Percentiles rank a stretch among this genome's conserved stretches.
These are phyloP conservation scores for Venusia cambrica DNA, from an alignment of 2,888 invertebrate genomes.

Conservation along the genomic window DNA sequence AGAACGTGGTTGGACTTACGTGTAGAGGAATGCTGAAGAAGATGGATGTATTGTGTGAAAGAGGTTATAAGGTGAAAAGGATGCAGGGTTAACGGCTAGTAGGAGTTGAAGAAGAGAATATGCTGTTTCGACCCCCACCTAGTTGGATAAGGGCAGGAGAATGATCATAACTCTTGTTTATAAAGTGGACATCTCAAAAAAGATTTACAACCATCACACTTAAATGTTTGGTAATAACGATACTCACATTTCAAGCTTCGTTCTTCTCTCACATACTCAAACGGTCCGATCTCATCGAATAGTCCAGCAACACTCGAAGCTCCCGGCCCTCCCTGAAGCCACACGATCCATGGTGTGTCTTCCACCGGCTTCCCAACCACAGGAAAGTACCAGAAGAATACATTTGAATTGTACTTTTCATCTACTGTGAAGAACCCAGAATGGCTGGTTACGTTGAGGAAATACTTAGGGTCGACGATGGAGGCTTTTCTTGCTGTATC, in stretches of 20 bases:
- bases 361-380: constrained; percentile 49
- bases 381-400: constrained; percentile 93
- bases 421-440: constrained; percentile 84
- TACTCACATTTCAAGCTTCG: constrained; percentile 50
- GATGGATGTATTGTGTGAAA: too few relatives aligned
- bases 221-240: too few relatives aligned
- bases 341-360: constrained; percentile 86
- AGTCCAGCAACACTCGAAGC: constrained; percentile 80
- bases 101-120: too few relatives aligned
- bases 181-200: too few relatives aligned
- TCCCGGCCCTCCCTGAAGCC: constrained; percentile 94
- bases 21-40: too few relatives aligned
- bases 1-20: too few relatives aligned
- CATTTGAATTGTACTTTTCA: constrained; percentile 85
- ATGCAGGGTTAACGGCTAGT: too few relatives aligned
- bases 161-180: too few relatives aligned
- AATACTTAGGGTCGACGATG: constrained; percentile 46
- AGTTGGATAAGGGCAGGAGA: too few relatives aligned
- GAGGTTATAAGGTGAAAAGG: too few relatives aligned
- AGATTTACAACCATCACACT: too few relatives aligned
- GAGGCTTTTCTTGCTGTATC: constrained; percentile 49
- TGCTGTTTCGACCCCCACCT: too few relatives aligned
- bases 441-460: constrained; percentile 66
- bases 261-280: constrained; percentile 40
- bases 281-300: constrained; percentile 66